Percentiles rank a stretch among this genome's conserved stretches.
phyloP scores from a whole-genome alignment of 2,797 vertebrate species.

The Loris lydekkerianus region DNA sequence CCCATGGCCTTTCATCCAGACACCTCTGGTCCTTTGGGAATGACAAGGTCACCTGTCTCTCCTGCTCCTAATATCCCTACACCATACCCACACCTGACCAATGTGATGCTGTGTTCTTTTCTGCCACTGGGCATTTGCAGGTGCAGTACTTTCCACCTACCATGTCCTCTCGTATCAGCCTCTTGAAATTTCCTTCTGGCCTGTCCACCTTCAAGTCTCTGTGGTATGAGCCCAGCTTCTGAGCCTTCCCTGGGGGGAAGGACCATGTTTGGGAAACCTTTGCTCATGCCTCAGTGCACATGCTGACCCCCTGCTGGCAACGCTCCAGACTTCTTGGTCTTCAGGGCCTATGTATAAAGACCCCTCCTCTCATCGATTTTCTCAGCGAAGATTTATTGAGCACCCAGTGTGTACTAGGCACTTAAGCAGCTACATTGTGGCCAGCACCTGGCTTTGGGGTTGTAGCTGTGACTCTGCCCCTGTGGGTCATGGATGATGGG shows the following conservation, averaged over 20 bases:
- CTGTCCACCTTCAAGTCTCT: background rate
- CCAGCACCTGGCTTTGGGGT: background rate
- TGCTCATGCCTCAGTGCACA: background rate
- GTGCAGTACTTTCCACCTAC: background rate
- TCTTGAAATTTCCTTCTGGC: background rate
- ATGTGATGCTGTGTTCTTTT: fast-evolving
- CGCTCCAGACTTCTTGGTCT: background rate
- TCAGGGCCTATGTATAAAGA: background rate
- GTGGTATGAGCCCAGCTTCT: background rate
- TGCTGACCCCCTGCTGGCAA: background rate
- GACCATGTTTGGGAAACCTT: background rate
- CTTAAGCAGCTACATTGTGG: background rate
- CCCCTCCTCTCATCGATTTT: background rate
- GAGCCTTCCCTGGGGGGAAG: background rate
- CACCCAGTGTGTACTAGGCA: background rate
- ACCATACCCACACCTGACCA: background rate
- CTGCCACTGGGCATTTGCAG: constrained; percentile 12
- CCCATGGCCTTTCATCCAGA: background rate
- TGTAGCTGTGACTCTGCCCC: background rate
- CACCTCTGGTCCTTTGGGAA: background rate
- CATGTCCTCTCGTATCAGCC: background rate
- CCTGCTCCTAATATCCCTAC: background rate
- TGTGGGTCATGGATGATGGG: background rate
- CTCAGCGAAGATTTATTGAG: background rate
- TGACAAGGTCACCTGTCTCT: background rate